Base-by-base conservation (phyloP, 2,888 invertebrate genomes). In the Sisyra nigra region DNA sequence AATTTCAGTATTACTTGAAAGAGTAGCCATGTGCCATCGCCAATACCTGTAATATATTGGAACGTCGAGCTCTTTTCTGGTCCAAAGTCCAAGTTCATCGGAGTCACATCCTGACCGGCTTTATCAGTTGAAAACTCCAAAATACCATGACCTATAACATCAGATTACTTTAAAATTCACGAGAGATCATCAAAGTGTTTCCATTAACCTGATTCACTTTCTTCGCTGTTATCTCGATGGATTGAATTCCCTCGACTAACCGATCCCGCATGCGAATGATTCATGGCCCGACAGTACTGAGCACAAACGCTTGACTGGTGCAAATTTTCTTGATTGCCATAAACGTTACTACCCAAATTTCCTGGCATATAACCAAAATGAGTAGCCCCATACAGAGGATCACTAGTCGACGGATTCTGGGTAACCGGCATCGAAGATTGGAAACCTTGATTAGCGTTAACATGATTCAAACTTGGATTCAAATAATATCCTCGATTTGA, bases 21-120 rank as follows among this genome's bases (percentile, higher is more conserved):
- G n/a, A n/a, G n/a, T n/a, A n/a, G n/a, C n/a, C n/a, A n/a, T n/a
- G n/a, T n/a, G n/a, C 7, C 7, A 24, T 24, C 24, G 7, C 24
- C 7, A 24, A 61, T 61, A 81, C 82, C 82, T 57, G 82, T 79
- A 52, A 82, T 80, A 14, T 81, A 81, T 60, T 80, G 80, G 47
- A 82, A 67, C 0, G 81, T 79, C 10, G 80, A 76, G 47, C 77
- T 78, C 55, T 78, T 77, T 43, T 69, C 71, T 45, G 74, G 73
- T 51, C 74, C 75, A 56, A 84, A 86, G 55, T 82, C 77, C 52
- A 84, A 73, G 61, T 87, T 87, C 49, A 86, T 72, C 1, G 88
- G 88, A 2, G 88, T 88, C 44, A 88, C 83, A 57, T 89, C 88
- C 55, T 79, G 80, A 1, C 88, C 88, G 0, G 87, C 87, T 58